Conservation (phyloP, 2,797 vertebrate species). For the Periparus ater region DNA sequence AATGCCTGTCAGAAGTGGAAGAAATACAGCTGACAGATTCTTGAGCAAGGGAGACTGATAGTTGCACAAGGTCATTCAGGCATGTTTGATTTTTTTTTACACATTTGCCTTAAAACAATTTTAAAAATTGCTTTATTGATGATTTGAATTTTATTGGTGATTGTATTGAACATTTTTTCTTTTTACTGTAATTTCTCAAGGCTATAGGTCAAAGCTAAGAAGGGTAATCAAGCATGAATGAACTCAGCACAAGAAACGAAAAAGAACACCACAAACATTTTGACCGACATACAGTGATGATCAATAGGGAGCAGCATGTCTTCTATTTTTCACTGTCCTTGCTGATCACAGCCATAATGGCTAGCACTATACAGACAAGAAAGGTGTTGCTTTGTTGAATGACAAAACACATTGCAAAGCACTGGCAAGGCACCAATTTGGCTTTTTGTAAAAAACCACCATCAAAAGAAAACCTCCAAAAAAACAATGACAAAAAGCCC, state of each 20-base stretch:
- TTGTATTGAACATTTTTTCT: neutral
- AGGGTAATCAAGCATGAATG: neutral
- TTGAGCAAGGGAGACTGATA: neutral
- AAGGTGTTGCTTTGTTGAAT: neutral
- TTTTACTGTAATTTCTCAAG: neutral
- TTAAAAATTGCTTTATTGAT: neutral
- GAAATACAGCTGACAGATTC: neutral
- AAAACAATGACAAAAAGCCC: no score
- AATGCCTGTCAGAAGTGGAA: neutral
- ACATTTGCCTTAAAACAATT: neutral
- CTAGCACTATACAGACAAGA: neutral
- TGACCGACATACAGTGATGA: neutral
- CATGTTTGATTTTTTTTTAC: neutral
- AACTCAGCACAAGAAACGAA: neutral
- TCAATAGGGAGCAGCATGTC: neutral
- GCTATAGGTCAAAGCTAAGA: neutral
- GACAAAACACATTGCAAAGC: neutral
- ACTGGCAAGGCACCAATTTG: neutral
- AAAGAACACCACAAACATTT: neutral
- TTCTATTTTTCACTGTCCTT: neutral
- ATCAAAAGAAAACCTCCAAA: neutral
- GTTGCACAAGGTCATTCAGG: neutral
- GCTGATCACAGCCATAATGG: neutral
- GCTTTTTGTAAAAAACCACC: fast-evolving
- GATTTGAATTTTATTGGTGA: neutral